Evolutionary conservation across 2,797 vertebrate genomes (phyloP), one percentile per base, ranked within the genome.

Genomic region (Acrossocheilus fasciatus): DNA sequence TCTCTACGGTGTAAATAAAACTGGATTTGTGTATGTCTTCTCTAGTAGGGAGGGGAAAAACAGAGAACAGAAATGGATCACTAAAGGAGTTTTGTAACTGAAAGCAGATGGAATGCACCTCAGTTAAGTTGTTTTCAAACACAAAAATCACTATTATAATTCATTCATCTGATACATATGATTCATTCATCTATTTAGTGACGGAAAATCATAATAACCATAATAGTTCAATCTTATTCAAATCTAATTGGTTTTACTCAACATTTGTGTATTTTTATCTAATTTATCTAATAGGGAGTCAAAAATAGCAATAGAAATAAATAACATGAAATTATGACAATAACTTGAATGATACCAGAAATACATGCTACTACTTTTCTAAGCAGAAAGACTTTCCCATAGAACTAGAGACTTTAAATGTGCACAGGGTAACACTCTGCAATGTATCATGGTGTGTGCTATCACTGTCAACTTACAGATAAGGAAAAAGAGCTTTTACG

Each of bases 1-100:
- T 87, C 69, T 87, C 69, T 83, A 59, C 73, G 45, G 86, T 79
- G 85, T 91, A 89, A 93, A 92, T 91, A 82, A 91, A 91, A 94
- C 85, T 88, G 85, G 90, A 92, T 89, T 91, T 92, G 74, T 86
- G 72, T 90, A 88, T 90, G 83, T 83, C 87, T 90, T 86, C 90
- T 85, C 84, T 62, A 88, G 90, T 17, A 34, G 45, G 10, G 30
- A 62, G 18, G 59, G 30, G 0, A 70, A 43, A 59, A 36, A 50
- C 18, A 26, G 2, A 54, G 45, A 57, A n/a, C 36, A 30, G 15
- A 30, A 82, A 85, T 17, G 11, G 43, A 76, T 52, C 62, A 69
- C 23, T 62, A 36, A 30, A 41, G 3, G 20, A 73, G 39, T 50
- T 68, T 66, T 23, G 34, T 79, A 45, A 81, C 78, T 34, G 14